Percentiles rank a stretch among this genome's conserved stretches.
These are phyloP conservation scores for Theristus sp. DNA, from an alignment of 2,888 invertebrate species.

Conservation along the genomic window DNA sequence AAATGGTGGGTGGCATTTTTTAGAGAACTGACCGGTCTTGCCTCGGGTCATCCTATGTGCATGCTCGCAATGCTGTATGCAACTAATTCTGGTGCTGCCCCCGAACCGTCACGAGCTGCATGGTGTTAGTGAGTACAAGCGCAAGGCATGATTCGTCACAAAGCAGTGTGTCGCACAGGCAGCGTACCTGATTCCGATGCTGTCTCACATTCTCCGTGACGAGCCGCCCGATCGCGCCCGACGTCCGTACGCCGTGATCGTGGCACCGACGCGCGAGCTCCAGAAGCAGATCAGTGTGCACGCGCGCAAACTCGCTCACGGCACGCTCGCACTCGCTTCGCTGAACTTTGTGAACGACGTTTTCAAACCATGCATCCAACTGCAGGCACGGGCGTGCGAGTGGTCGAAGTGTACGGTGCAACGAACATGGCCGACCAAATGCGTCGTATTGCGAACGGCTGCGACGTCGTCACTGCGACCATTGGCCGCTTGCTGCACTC, in stretches of 20 bases:
- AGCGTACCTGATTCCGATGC: conserved; percentile 71
- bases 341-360: no score
- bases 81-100: no score
- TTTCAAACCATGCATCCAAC: no score
- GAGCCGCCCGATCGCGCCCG: conserved; percentile 26
- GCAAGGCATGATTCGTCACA: no score
- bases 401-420: conserved; percentile 64
- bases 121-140: no score
- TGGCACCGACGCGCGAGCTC: conserved; percentile 76
- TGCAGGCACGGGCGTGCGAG: conserved; percentile 46
- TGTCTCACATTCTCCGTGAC: conserved; percentile 39
- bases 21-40: no score
- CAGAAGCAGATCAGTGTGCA: conserved; percentile 67
- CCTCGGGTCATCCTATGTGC: no score
- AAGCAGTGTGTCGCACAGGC: no score
- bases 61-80: no score
- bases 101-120: no score
- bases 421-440: conserved; percentile 54
- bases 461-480: conserved; percentile 51
- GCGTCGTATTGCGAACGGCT: conserved; percentile 30
- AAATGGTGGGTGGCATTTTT: no score
- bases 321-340: no score
- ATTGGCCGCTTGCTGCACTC: conserved; percentile 51
- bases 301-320: conserved; percentile 63
- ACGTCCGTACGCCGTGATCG: conserved; percentile 60